Percentiles rank a stretch among this genome's conserved stretches.
Conservation (phyloP, 2,797 vertebrate genomes). For the Onychomys arenicola region DNA sequence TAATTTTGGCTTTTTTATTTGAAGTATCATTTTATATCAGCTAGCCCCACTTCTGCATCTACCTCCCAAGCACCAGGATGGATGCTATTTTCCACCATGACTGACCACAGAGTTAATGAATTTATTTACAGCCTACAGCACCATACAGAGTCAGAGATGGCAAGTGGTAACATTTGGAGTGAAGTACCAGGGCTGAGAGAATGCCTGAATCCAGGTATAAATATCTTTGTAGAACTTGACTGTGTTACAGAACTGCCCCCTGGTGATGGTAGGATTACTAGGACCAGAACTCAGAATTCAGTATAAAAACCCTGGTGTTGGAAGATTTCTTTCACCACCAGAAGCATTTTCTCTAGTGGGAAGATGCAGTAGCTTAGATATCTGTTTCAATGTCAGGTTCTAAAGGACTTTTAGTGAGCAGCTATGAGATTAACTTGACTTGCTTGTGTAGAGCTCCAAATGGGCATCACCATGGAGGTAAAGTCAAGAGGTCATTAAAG, state of each 20-base stretch:
- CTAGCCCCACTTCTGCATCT: not conserved
- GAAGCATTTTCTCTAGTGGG: not conserved
- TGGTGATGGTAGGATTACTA: not conserved
- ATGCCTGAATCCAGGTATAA: no score
- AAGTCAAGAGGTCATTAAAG: not conserved
- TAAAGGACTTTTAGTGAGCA: not conserved
- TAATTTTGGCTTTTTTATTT: not conserved
- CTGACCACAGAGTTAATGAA: not conserved
- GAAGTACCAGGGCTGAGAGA: not conserved
- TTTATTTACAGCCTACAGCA: not conserved
- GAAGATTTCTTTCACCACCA: not conserved
- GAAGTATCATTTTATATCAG: no score
- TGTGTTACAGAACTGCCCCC: not conserved
- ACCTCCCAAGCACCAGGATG: not conserved
- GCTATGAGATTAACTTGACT: not conserved
- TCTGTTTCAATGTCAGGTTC: not conserved
- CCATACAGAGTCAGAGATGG: not conserved
- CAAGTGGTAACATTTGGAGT: no score
- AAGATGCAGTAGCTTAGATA: no score
- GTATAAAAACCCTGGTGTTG: not conserved
- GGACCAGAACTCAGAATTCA: not conserved
- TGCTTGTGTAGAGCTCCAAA: not conserved
- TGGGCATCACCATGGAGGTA: not conserved
- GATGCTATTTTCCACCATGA: no score
- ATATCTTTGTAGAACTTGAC: not conserved